A percentile compares a stretch with the other conserved stretches of the same genome.
These are phyloP conservation scores for Chascanopsetta lugubris DNA, from an alignment of 2,113 vertebrate genomes.

Conservation along the genomic window DNA sequence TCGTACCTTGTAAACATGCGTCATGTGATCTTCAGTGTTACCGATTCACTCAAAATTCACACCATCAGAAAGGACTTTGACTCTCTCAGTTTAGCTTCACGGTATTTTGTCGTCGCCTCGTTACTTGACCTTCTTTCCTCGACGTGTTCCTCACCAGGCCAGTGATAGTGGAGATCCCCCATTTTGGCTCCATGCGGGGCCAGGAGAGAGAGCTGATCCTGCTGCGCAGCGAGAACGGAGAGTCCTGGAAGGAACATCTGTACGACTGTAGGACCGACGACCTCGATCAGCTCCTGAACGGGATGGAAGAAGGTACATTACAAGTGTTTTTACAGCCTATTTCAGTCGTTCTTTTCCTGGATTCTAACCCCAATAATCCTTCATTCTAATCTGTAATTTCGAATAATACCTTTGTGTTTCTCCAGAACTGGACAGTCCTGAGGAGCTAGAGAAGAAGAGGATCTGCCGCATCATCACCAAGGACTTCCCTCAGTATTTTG, in stretches of 20 bases:
- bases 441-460: slow-evolving; percentile 93
- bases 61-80: not conserved
- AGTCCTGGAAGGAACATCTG: slow-evolving; percentile 96
- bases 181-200: slow-evolving; percentile 96
- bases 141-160: slow-evolving; percentile 84
- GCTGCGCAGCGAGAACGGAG: slow-evolving; percentile 96
- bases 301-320: slow-evolving; percentile 96
- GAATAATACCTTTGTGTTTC: not conserved
- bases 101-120: not conserved
- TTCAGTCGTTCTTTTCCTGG: not conserved
- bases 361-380: not conserved
- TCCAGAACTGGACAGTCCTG: slow-evolving; percentile 89
- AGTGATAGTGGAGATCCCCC: slow-evolving; percentile 98
- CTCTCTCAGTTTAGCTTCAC: not conserved
- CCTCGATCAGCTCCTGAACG: slow-evolving; percentile 91
- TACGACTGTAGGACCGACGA: slow-evolving; percentile 92
- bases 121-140: slow-evolving; percentile 15
- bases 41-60: not conserved
- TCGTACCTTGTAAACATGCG: slow-evolving; percentile 2
- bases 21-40: not conserved
- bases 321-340: not conserved
- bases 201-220: slow-evolving; percentile 96
- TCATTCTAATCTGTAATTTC: not conserved
- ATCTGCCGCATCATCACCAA: slow-evolving; percentile 97
- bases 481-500: slow-evolving; percentile 98